phyloP scores from a whole-genome alignment of 2,888 invertebrate genomes.

The Cephalotes varians region DNA sequence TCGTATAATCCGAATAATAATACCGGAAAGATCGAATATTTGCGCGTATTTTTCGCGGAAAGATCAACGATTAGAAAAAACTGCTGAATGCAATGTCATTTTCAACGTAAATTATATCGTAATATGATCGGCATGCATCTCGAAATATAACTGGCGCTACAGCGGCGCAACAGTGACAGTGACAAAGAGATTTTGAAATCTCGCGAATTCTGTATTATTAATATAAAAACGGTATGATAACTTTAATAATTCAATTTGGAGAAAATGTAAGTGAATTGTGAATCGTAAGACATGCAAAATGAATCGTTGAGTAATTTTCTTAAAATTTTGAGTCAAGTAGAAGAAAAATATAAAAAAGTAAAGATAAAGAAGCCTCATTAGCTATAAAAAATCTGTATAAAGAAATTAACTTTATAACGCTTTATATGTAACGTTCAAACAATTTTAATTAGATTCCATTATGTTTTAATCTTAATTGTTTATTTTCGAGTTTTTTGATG shows the following conservation, averaged over 20 bases:
- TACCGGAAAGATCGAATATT: conserved; percentile 6
- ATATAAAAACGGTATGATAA: conserved; percentile 3
- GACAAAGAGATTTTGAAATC: conserved; percentile 2
- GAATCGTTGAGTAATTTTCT: neutral
- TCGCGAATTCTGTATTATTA: conserved; percentile 9
- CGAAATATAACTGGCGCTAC: neutral
- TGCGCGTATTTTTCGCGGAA: neutral
- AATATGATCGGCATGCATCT: neutral
- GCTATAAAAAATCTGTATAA: neutral
- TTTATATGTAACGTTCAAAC: neutral
- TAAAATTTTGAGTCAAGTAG: neutral
- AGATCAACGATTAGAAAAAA: neutral
- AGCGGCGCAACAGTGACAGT: neutral
- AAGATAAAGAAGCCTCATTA: neutral
- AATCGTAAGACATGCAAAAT: too few relatives aligned
- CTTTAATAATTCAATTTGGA: conserved; percentile 18
- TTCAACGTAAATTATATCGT: neutral
- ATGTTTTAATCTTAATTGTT: neutral
- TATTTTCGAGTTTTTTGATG: too few relatives aligned
- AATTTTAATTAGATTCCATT: neutral
- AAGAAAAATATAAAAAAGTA: neutral
- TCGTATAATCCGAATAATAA: neutral
- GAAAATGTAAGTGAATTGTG: neutral
- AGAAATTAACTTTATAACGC: neutral
- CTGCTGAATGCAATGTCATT: too few relatives aligned